phyloP scores from a whole-genome alignment of 2,797 vertebrate species.

The Macroramphosus scolopax region DNA sequence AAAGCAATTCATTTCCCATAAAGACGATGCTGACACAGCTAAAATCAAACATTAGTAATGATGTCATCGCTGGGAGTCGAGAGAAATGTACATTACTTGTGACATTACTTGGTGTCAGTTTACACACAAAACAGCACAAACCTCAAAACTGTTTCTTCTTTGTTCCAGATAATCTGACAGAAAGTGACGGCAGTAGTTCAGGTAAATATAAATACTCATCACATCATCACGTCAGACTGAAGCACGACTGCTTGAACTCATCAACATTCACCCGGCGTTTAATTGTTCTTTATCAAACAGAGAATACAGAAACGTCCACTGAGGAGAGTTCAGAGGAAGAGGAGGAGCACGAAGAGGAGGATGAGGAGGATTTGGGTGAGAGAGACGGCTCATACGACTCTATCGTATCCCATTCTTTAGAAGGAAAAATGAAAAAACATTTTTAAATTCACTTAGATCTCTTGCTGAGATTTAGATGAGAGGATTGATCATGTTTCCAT shows the following conservation, averaged over 20 bases:
- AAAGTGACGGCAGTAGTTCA: constrained; percentile 65
- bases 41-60: no score
- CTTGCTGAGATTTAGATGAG: neutral
- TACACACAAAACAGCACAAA: neutral
- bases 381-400: neutral
- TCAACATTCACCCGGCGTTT: no score
- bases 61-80: no score
- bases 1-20: no score
- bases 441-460: neutral
- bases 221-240: no score
- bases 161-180: constrained; percentile 59
- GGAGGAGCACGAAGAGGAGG: constrained; percentile 54
- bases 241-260: no score
- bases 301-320: constrained; percentile 52
- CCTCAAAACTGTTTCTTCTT: constrained; percentile 8
- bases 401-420: neutral
- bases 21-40: no score
- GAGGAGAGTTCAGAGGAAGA: constrained; percentile 74
- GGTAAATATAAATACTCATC: constrained; percentile 40
- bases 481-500: no score
- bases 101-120: no score
- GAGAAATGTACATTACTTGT: no score
- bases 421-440: no score
- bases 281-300: constrained; percentile 34
- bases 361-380: constrained; percentile 57